Evolutionary conservation across 2,888 invertebrate species (phyloP), one percentile per base, ranked within the genome.

Genomic region (Bugulina stolonifera): DNA sequence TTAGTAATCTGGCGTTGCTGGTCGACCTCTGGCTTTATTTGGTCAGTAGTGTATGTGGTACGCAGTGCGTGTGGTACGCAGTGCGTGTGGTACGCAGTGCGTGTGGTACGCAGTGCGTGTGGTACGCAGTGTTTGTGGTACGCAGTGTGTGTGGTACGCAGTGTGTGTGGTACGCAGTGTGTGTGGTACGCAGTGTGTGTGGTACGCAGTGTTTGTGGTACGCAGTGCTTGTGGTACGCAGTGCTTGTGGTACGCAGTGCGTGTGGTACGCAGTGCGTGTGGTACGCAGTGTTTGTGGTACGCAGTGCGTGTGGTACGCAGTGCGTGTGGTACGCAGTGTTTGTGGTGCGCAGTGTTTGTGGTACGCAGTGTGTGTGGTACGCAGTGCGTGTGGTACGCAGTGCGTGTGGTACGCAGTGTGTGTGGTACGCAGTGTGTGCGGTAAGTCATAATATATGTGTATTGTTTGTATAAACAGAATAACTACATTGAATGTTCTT

Each of bases 381-480:
- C 22, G 52, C 52, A 52, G 10, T 52, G 69, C 69, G 23, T 69
- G 69, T 71, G 69, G 35, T 71, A 72, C n/a, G n/a, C n/a, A n/a
- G n/a, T 29, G 23, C 18, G 57, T 14, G 10, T 52, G 52, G 52
- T 52, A 10, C 22, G 52, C 52, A 52, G 10, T 52, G 52, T 22
- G 22, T 52, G 52, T 52, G 52, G 10, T 22, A 52, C 22, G 52
- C 10, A 22, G 52, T 52, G 10, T 10, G n/a, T n/a, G n/a, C n/a
- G n/a, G n/a, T n/a, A n/a, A n/a, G n/a, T n/a, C n/a, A n/a, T n/a
- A n/a, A n/a, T n/a, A n/a, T n/a, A n/a, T n/a, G n/a, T n/a, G n/a
- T n/a, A n/a, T n/a, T n/a, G n/a, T n/a, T n/a, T n/a, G n/a, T n/a
- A n/a, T n/a, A n/a, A n/a, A n/a, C n/a, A n/a, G n/a, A n/a, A n/a